These are phyloP conservation scores for Liolophura sinensis DNA, from an alignment of 1,140 invertebrate genomes.

Conservation along the genomic window DNA sequence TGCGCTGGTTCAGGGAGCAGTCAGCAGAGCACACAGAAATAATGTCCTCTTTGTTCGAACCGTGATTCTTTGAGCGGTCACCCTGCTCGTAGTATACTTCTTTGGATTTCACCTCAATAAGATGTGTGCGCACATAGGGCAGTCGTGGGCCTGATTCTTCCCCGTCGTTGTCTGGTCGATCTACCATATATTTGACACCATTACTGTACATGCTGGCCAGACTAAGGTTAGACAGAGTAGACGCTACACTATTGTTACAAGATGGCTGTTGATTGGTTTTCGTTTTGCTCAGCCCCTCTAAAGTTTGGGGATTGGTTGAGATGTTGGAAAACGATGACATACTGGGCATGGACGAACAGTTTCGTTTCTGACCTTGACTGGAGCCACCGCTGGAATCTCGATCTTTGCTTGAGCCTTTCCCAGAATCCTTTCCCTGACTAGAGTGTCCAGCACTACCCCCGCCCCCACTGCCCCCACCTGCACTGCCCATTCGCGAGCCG, in stretches of 20 bases:
- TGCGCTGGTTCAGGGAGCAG: too few relatives aligned
- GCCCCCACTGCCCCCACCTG: slow-evolving; percentile 5
- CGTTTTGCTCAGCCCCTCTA: slow-evolving; percentile 11
- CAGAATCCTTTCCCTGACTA: slow-evolving; percentile 16
- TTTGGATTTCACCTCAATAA: too few relatives aligned
- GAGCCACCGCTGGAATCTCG: slow-evolving; percentile 9
- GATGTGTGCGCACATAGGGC: too few relatives aligned
- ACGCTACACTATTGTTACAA: too few relatives aligned
- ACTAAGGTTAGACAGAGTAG: slow-evolving; percentile 10
- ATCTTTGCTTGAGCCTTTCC: slow-evolving; percentile 16
- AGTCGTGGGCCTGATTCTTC: slow-evolving; percentile 17
- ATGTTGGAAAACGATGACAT: slow-evolving; percentile 7
- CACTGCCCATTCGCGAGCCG: background rate
- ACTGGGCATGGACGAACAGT: slow-evolving; percentile 10
- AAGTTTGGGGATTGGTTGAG: slow-evolving; percentile 3
- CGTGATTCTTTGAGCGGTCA: too few relatives aligned
- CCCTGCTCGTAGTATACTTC: too few relatives aligned
- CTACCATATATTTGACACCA: slow-evolving; percentile 35
- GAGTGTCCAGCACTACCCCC: slow-evolving; percentile 30
- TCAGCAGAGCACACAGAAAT: too few relatives aligned
- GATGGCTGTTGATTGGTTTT: slow-evolving; percentile 8
- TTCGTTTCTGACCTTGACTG: slow-evolving; percentile 2
- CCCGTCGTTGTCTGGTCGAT: slow-evolving; percentile 31
- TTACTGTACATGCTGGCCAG: slow-evolving; percentile 25
- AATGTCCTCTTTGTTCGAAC: too few relatives aligned